Base-by-base conservation (phyloP, 2,888 invertebrate genomes). In the Drosophila ochracea region DNA sequence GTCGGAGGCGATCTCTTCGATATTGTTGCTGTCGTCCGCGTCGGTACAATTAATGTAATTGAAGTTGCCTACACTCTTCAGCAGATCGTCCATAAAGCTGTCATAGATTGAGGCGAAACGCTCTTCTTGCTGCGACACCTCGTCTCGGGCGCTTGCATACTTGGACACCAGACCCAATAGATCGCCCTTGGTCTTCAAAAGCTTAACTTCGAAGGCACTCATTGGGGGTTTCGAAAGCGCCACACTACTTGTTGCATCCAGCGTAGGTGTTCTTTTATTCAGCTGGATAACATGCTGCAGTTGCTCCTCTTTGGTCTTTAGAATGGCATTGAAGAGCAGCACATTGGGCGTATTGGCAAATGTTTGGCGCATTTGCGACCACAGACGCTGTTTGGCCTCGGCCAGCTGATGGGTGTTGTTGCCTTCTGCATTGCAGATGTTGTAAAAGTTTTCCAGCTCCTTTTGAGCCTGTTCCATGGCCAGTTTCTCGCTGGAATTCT, bases 291-390 rank as follows among this genome's bases (percentile, higher is more conserved):
- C 80, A n/a, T 92, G 74, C 50, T 92, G 92, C 19, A 93, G 60
- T 72, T 93, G 92, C 21, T 92, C 91, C 41, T 92, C 92, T 62
- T 92, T 93, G 3, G 86, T 68, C 30, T 91, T 91, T 68, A 92
- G 80, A 7, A 92, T 90, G 1, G 83, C 85, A 71, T 91, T 92
- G 64, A 92, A 92, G 7, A 93, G 82, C 39, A 89, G 65, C 39
- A 90, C 90, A 30, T 91, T 92, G 5, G 93, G 93, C 2, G 92
- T 89, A 39, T 92, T 86, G 3, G 80, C 73, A 58, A 93, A 93
- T 16, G 87, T 89, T 5, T 72, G 62, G 3, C 92, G 91, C 80
- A 93, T 83, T 41, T 92, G 90, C 1, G 76, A 57, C 93, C 93
- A 93, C 13, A 93, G 74, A 10, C 74, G 79, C 7, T 84, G 68